These are phyloP conservation scores for Rhipidura dahli DNA, from an alignment of 2,113 vertebrate species.

Conservation along the genomic window DNA sequence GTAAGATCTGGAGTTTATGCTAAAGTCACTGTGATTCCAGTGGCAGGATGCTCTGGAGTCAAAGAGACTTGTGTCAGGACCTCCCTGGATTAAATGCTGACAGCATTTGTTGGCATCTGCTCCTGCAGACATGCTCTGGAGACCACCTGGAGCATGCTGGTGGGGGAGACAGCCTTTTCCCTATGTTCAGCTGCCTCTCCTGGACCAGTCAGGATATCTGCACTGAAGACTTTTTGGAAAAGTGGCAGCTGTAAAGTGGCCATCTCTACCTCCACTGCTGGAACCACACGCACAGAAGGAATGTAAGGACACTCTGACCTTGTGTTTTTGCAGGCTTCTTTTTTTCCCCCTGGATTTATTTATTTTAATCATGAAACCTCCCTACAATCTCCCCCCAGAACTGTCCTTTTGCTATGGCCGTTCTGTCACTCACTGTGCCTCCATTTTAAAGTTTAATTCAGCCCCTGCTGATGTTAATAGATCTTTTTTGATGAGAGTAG, in stretches of 20 bases:
- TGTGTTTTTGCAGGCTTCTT: not conserved
- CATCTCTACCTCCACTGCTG: not conserved
- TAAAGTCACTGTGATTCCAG: not conserved
- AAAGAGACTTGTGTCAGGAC: not conserved
- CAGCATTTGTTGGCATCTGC: not conserved
- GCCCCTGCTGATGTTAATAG: not conserved
- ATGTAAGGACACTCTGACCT: not conserved
- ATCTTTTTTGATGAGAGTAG: not conserved
- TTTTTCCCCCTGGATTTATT: not conserved
- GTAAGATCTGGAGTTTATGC: not conserved
- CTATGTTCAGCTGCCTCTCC: not conserved
- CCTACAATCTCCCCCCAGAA: not conserved
- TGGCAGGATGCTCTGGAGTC: not conserved
- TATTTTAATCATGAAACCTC: not conserved
- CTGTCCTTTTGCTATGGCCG: not conserved
- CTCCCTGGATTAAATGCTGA: not conserved
- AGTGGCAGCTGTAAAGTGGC: not conserved
- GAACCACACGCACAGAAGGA: not conserved
- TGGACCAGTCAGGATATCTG: not conserved
- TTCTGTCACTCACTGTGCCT: not conserved
- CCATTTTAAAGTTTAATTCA: slow-evolving; percentile 11
- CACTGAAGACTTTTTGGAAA: not conserved
- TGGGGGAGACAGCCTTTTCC: not conserved
- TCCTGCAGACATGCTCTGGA: not conserved
- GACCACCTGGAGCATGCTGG: not conserved